Evolutionary conservation across 2,888 invertebrate species (phyloP).

Genomic region (Calephelis perditalis): DNA sequence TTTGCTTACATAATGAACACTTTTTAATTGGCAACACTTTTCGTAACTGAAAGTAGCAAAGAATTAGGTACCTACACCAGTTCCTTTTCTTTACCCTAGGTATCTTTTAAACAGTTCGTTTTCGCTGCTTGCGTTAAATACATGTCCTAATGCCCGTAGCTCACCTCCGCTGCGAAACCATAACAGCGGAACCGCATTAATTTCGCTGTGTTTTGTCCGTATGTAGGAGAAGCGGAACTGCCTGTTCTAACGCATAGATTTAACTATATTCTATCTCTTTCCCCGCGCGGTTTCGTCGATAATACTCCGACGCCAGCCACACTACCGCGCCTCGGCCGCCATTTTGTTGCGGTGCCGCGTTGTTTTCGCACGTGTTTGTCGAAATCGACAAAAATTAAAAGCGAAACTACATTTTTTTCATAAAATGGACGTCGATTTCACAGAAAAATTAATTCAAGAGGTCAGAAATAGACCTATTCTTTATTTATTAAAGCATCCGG

Average conservation of each 20-base stretch:
- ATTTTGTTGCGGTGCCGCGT: slow-evolving; percentile 18
- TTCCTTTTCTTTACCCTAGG: no score
- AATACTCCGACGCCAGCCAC: slow-evolving; percentile 2
- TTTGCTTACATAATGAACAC: no score
- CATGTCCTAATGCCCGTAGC: background rate
- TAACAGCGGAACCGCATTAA: background rate
- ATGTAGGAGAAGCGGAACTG: background rate
- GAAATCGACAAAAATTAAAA: slow-evolving; percentile 22
- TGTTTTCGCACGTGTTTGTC: slow-evolving; percentile 21
- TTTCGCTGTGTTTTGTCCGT: slow-evolving; percentile 1
- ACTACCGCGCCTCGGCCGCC: slow-evolving; percentile 18
- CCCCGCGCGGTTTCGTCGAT: background rate
- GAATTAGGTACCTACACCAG: no score
- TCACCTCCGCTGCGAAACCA: background rate
- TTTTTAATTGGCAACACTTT: no score
- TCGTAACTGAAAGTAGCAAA: no score
- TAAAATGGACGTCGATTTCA: slow-evolving; percentile 23
- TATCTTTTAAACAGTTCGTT: no score
- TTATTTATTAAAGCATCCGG: background rate
- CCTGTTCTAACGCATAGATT: slow-evolving; percentile 2
- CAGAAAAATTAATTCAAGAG: slow-evolving; percentile 14
- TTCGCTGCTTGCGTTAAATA: no score
- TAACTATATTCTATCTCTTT: background rate
- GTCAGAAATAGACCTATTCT: slow-evolving; percentile 19
- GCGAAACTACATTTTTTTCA: slow-evolving; percentile 21